Evolutionary conservation across 2,113 vertebrate species (phyloP).

Genomic region (Gopherus evgoodei): DNA sequence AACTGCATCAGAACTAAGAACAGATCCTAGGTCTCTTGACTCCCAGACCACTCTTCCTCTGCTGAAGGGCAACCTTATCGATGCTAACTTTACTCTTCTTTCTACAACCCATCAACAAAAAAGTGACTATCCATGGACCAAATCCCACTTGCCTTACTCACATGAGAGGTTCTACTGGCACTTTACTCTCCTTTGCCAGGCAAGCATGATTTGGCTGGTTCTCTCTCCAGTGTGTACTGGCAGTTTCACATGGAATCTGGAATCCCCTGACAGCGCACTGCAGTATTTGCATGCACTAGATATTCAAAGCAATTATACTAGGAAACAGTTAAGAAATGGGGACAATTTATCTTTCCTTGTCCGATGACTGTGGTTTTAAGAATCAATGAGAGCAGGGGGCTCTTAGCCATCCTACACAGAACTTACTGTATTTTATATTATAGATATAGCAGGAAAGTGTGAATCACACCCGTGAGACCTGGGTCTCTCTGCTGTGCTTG

Average conservation of each 20-base stretch:
- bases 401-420: background rate
- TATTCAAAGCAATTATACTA: background rate
- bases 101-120: background rate
- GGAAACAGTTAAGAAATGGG: background rate
- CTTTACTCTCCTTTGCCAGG: background rate
- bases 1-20: background rate
- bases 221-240: background rate
- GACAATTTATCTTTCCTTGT: background rate
- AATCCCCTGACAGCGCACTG: background rate
- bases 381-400: background rate
- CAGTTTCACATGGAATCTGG: background rate
- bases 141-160: background rate
- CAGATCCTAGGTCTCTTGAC: background rate
- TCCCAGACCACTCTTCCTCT: background rate
- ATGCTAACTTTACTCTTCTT: no score
- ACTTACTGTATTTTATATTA: accelerated
- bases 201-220: background rate
- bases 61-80: background rate
- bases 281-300: accelerated
- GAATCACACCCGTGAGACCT: background rate
- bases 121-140: background rate
- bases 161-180: background rate
- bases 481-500: background rate
- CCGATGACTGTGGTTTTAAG: background rate
- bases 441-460: background rate